Percentiles rank a stretch among this genome's conserved stretches.
Evolutionary conservation across 2,113 vertebrate species (phyloP).

Genomic region (Ptychochromis oligacanthus): DNA sequence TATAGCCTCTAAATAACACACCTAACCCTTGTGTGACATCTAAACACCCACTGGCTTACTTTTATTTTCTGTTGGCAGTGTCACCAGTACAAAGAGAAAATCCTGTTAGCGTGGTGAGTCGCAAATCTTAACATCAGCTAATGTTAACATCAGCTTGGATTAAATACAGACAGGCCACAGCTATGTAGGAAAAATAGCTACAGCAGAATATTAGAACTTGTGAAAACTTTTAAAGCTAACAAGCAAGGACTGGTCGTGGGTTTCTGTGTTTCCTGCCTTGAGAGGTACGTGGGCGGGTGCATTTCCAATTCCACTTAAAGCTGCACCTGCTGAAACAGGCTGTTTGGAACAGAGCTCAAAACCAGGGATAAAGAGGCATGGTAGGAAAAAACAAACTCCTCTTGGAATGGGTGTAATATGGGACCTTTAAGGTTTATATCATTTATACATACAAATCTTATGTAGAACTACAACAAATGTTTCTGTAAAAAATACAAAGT

Average conservation of each 20-base stretch:
- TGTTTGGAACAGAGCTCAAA: not conserved
- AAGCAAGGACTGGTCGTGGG: not conserved
- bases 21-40: not conserved
- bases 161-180: not conserved
- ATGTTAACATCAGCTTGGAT: not conserved
- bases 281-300: not conserved
- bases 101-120: not conserved
- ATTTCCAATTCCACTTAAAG: not conserved
- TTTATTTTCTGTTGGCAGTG: not conserved
- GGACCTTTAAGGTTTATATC: conserved; percentile 21
- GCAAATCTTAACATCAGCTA: not conserved
- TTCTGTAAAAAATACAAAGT: conserved; percentile 72
- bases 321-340: not conserved
- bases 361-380: not conserved
- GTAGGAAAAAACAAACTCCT: conserved; percentile 8
- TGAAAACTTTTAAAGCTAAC: not conserved
- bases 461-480: conserved; percentile 63
- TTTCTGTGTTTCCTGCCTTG: not conserved
- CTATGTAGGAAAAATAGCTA: not conserved
- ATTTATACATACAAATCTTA: conserved; percentile 66
- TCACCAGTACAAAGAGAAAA: not conserved
- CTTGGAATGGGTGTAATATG: conserved; percentile 24
- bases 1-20: not conserved
- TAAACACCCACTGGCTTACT: not conserved
- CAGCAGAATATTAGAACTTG: not conserved